Percentiles rank a stretch among this genome's conserved stretches.
These are phyloP conservation scores for Rutpela maculata DNA, from an alignment of 2,888 invertebrate genomes.

Conservation along the genomic window DNA sequence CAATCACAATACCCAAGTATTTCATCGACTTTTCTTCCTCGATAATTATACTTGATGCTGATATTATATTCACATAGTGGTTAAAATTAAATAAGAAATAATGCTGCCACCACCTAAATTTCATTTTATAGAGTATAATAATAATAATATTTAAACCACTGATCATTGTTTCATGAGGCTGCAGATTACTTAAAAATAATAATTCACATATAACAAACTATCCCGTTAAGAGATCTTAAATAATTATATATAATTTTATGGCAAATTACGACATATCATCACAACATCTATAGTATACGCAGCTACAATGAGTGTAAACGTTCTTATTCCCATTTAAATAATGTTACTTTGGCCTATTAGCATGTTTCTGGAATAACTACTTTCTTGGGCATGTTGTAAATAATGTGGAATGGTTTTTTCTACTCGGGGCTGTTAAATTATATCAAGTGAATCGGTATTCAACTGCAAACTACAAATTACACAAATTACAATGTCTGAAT, in stretches of 20 bases:
- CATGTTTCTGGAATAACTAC: conserved; percentile 11
- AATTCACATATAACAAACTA: neutral
- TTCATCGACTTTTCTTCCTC: no score
- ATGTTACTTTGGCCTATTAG: neutral
- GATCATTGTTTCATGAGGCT: no score
- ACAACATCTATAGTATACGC: no score
- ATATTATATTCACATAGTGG: no score
- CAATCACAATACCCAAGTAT: no score
- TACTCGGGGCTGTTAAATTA: conserved; percentile 51
- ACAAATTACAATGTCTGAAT: conserved; percentile 32
- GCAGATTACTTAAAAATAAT: neutral
- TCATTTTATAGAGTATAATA: no score
- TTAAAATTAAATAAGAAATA: no score
- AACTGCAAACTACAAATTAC: conserved; percentile 28
- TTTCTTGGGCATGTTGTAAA: conserved; percentile 20
- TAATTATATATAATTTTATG: neutral
- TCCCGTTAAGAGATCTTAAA: neutral
- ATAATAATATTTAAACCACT: no score
- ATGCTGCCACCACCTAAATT: no score
- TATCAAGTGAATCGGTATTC: conserved; percentile 44
- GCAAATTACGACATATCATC: neutral
- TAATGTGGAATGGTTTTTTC: conserved; percentile 44
- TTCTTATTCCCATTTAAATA: neutral
- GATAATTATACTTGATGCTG: no score
- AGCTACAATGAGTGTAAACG: neutral